Evolutionary conservation across 1,140 invertebrate genomes (phyloP).

Genomic region (Cotesia typhae): DNA sequence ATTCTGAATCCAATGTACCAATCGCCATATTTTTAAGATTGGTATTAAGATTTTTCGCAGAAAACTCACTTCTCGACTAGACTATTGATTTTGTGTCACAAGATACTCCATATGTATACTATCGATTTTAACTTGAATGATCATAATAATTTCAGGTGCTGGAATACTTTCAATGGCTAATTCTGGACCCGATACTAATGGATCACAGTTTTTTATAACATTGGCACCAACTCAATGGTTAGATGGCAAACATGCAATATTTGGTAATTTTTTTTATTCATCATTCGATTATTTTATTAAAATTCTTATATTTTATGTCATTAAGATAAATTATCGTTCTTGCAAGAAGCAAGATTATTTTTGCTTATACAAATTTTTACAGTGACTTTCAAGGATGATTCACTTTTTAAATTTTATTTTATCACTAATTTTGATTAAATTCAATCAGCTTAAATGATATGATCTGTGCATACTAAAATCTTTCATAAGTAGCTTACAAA

Average conservation of each 20-base stretch:
- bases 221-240: constrained; percentile 96
- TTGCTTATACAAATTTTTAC: too few relatives aligned
- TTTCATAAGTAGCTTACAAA: too few relatives aligned
- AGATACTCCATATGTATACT: not conserved
- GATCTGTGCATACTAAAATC: too few relatives aligned
- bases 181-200: constrained; percentile 95
- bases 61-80: too few relatives aligned
- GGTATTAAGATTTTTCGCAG: too few relatives aligned
- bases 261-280: constrained; percentile 69
- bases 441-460: too few relatives aligned
- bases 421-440: too few relatives aligned
- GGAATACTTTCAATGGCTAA: constrained; percentile 89
- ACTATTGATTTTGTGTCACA: too few relatives aligned
- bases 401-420: too few relatives aligned
- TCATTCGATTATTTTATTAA: not conserved
- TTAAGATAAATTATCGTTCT: not conserved
- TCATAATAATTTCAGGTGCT: constrained; percentile 69
- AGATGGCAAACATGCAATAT: constrained; percentile 97
- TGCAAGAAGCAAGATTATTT: not conserved
- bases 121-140: constrained; percentile 20
- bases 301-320: not conserved
- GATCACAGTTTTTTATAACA: constrained; percentile 98
- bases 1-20: too few relatives aligned
- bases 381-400: too few relatives aligned
- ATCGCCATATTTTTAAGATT: too few relatives aligned